phyloP scores from a whole-genome alignment of 2,888 invertebrate genomes.

The Xestia ashworthii region DNA sequence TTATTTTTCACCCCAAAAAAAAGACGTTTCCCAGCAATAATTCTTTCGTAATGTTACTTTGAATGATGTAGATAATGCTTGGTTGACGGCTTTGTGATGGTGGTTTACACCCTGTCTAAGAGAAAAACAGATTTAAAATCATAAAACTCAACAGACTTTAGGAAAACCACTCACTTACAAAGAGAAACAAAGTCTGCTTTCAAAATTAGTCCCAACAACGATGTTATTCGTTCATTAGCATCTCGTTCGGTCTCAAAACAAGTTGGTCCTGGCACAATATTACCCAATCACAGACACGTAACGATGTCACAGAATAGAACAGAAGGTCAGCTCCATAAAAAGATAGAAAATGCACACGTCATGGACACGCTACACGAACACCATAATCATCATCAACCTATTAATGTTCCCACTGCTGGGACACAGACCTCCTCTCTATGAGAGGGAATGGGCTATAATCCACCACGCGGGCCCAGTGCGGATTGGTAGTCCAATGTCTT shows the following conservation, averaged over 20 bases:
- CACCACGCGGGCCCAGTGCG: too few species aligned
- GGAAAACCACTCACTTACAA: neutral
- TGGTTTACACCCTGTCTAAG: too few species aligned
- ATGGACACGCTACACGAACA: neutral
- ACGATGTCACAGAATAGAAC: neutral
- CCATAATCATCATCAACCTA: too few species aligned
- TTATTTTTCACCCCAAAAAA: too few species aligned
- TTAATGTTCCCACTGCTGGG: too few species aligned
- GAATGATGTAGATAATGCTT: too few species aligned
- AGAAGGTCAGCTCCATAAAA: neutral
- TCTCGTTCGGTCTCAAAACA: conserved; percentile 23
- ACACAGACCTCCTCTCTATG: too few species aligned
- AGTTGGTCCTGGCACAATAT: conserved; percentile 16
- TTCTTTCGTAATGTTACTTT: too few species aligned
- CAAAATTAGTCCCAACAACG: conserved; percentile 15
- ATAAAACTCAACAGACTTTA: neutral
- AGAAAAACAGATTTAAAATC: neutral
- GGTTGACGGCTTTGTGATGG: too few species aligned
- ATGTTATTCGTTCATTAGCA: conserved; percentile 35
- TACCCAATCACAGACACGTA: conserved; percentile 6
- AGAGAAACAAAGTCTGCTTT: conserved; percentile 16
- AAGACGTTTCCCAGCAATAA: too few species aligned
- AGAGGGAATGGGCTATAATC: too few species aligned
- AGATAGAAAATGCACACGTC: neutral
- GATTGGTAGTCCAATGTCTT: too few species aligned